These are phyloP conservation scores for Myopa testacea DNA, from an alignment of 2,888 invertebrate genomes.

Conservation along the genomic window DNA sequence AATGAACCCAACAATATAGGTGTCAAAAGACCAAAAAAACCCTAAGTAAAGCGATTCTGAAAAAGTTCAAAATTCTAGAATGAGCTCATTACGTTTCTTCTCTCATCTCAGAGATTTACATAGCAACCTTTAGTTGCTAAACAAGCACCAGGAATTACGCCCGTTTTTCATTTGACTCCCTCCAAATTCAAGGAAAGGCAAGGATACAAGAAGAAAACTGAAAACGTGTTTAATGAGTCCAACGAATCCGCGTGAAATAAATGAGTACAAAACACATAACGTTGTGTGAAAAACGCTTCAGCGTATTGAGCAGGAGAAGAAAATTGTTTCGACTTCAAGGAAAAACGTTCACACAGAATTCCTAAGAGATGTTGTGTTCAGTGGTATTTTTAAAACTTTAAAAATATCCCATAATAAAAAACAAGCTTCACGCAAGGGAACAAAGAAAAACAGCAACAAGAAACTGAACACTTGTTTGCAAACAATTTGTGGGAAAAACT, in stretches of 20 bases:
- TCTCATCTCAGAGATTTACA: too few relatives aligned
- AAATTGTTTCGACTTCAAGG: neutral
- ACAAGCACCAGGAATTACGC: too few relatives aligned
- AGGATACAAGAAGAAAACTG: neutral
- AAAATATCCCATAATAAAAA: neutral
- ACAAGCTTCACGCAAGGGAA: neutral
- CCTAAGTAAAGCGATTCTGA: too few relatives aligned
- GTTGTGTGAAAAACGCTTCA: neutral
- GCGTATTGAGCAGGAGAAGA: neutral
- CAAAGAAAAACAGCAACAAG: neutral
- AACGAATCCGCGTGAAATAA: neutral
- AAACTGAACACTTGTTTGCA: neutral
- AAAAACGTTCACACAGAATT: neutral
- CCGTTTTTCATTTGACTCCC: neutral
- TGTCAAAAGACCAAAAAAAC: too few relatives aligned
- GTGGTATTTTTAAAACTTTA: neutral
- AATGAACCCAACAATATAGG: too few relatives aligned
- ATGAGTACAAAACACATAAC: too few relatives aligned
- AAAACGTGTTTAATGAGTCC: neutral
- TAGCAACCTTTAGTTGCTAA: too few relatives aligned
- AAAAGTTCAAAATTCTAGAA: too few relatives aligned
- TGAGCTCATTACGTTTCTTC: too few relatives aligned
- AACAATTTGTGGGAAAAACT: conserved; percentile 2
- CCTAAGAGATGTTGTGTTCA: neutral
- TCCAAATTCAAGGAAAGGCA: neutral